Base-by-base conservation (phyloP, 1,140 invertebrate genomes). In the Chymomyza costata region DNA sequence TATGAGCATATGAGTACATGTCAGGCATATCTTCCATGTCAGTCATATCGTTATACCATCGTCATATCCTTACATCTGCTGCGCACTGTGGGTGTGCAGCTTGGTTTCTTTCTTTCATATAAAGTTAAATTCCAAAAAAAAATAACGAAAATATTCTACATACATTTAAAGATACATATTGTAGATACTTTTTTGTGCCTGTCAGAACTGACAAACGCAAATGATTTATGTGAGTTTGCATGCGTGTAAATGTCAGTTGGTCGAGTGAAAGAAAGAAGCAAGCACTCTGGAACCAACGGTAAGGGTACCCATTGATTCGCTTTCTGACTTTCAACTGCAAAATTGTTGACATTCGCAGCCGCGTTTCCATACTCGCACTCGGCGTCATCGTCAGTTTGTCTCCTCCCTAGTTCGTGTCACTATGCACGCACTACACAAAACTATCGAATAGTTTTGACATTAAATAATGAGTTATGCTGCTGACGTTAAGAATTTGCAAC, bases 141-240 rank as follows among this genome's bases (percentile, higher is more conserved):
- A 43, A 30, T 16, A 19, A 34, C 30, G 16, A 37, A 28, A 64
- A 48, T 64, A 56, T 56, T 55, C 7, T 43, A 59, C 34, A 58
- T 43, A 44, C 51, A 18, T 53, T 58, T 67, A n/a, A n/a, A n/a
- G n/a, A n/a, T n/a, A n/a, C n/a, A n/a, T n/a, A n/a, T n/a, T n/a
- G n/a, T n/a, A n/a, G n/a, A n/a, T n/a, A n/a, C n/a, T 50, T 51
- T 67, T 68, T 65, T 63, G 70, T 46, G 55, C 52, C 73, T 80
- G 74, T 80, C 73, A 81, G 60, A 80, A 81, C 64, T 80, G 73
- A 80, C 73, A 81, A 80, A 80, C 67, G 74, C 73, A 81, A 80
- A 80, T 80, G 73, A 80, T 80, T 80, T 73, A 80, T 80, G 74
- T 73, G 74, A 81, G 73, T 81, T 65, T 80, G 73, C 74, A 80